Conservation (phyloP, 2,113 vertebrate genomes). For the Centropristis striata region DNA sequence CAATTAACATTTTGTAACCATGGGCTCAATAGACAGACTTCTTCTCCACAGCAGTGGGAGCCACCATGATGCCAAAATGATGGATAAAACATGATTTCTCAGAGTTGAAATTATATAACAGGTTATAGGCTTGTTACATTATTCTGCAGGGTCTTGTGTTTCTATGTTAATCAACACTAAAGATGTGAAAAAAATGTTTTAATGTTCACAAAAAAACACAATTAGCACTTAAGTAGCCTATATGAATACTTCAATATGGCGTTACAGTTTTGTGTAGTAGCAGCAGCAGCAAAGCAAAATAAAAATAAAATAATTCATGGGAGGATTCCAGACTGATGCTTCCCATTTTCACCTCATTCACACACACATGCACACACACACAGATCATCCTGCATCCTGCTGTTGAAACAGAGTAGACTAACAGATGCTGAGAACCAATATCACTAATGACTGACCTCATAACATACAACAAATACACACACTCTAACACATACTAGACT, state of each 20-base stretch:
- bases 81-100: not conserved
- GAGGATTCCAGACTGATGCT: slow-evolving; percentile 6
- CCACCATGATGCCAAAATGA: not conserved
- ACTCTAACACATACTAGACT: slow-evolving; percentile 32
- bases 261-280: not conserved
- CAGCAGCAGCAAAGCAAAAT: not conserved
- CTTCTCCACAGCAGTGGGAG: no score
- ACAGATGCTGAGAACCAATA: slow-evolving; percentile 78
- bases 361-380: slow-evolving; percentile 25
- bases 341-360: slow-evolving; percentile 10
- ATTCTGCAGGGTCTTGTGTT: not conserved
- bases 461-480: slow-evolving; percentile 45
- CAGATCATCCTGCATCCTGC: slow-evolving; percentile 57
- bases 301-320: not conserved
- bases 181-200: no score
- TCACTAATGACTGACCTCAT: slow-evolving; percentile 76
- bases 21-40: no score
- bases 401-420: slow-evolving; percentile 58
- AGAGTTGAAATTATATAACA: not conserved
- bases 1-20: no score
- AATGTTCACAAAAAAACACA: no score
- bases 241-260: not conserved
- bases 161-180: not conserved
- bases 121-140: not conserved
- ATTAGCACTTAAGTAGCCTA: not conserved